Base-by-base conservation (phyloP, 2,797 vertebrate species). In the Botia kubotai region DNA sequence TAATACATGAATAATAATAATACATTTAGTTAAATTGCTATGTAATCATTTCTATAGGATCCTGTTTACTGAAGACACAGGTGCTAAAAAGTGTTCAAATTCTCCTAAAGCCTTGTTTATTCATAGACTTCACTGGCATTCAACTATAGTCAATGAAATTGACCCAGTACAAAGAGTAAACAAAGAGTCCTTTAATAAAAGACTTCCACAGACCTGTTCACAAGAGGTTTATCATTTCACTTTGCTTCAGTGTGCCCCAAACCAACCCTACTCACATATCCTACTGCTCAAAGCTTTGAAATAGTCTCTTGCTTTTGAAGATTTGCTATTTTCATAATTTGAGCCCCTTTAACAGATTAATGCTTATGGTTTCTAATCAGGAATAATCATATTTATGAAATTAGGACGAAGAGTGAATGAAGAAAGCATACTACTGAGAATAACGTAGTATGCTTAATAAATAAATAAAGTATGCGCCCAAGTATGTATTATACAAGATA, bases 141-240 rank as follows among this genome's bases (percentile, higher is more conserved):
- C 85, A 90, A 90, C 89, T 91, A 83, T 74, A 89, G 83, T 86
- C 88, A 89, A 89, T 90, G 89, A 92, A 90, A 92, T 88, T 89
- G 88, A 89, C 90, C 90, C 87, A 83, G 82, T 93, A 92, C 89
- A 92, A 91, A 92, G 86, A 87, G 87, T 90, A 87, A 88, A 93
- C 91, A 93, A 92, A 91, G 88, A 91, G 88, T 85, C 82, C 91
- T 92, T 93, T 94, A 93, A 91, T 88, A 91, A 85, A 85, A 88
- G 88, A 68, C 78, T 52, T 69, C 65, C 82, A 68, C 78, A 73
- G 86, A 74, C 83, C 79, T 70, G 84, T 84, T 84, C 90, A 88
- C 85, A 78, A 87, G 89, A 48, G 86, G 89, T 90, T 90, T 91
- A 90, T 90, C 84, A 29, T 92, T 92, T 91, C 90, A 90, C 72